phyloP scores from a whole-genome alignment of 2,113 vertebrate genomes.

The Petroica traversi region DNA sequence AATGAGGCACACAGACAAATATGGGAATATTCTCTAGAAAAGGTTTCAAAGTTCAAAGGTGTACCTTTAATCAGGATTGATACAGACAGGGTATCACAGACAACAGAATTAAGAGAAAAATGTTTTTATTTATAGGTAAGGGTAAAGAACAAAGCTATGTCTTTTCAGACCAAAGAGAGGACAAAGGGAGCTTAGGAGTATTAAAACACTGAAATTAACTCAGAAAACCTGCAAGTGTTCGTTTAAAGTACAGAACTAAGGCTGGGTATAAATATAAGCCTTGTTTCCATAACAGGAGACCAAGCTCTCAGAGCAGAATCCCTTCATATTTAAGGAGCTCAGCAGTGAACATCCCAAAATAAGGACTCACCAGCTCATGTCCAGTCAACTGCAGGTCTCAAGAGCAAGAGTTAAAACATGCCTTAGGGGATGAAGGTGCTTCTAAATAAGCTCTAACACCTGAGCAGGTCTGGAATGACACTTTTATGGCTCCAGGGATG shows the following conservation, averaged over 20 bases:
- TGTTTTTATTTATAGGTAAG: neutral
- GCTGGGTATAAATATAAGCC: neutral
- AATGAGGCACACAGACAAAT: neutral
- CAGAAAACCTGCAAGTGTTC: neutral
- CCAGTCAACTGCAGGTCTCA: neutral
- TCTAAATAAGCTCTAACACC: neutral
- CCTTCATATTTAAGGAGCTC: neutral
- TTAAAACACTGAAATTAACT: slow-evolving; percentile 3
- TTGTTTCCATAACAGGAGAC: neutral
- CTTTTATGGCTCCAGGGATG: neutral
- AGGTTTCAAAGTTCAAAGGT: neutral
- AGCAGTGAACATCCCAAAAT: neutral
- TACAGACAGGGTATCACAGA: neutral
- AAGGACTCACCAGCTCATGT: neutral
- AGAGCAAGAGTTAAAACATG: neutral
- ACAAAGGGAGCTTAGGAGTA: neutral
- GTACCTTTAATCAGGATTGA: neutral
- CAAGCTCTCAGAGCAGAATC: neutral
- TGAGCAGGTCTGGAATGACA: neutral
- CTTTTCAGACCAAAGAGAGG: neutral
- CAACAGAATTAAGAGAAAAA: neutral
- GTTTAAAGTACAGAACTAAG: slow-evolving; percentile 1
- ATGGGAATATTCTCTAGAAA: neutral
- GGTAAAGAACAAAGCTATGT: neutral
- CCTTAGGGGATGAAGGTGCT: neutral